Conservation (phyloP, 2,113 vertebrate genomes). For the Gymnogyps californianus region DNA sequence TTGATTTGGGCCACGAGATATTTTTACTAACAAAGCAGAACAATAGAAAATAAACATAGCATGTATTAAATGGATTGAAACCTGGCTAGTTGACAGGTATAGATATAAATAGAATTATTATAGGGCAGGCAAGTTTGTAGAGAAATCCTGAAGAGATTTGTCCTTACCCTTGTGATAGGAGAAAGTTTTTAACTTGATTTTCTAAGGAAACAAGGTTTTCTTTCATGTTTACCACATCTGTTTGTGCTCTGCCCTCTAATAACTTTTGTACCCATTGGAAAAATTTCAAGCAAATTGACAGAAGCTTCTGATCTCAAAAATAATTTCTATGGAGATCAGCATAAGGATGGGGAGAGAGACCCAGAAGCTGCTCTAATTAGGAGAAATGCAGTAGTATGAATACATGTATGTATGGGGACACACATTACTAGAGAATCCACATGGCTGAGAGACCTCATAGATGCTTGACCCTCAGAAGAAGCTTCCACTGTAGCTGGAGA, state of each 20-base stretch:
- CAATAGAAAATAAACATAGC: background rate
- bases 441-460: background rate
- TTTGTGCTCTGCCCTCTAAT: background rate
- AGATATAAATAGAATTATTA: background rate
- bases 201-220: background rate
- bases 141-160: background rate
- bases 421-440: background rate
- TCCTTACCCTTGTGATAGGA: background rate
- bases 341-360: background rate
- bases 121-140: background rate
- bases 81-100: background rate
- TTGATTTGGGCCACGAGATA: background rate
- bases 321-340: background rate
- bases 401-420: background rate
- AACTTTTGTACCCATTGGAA: background rate
- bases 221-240: background rate
- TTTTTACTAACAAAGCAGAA: constrained; percentile 13
- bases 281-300: background rate
- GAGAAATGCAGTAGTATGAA: background rate
- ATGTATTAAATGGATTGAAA: background rate
- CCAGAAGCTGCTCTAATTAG: background rate
- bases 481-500: background rate
- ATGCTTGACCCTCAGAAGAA: background rate
- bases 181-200: background rate
- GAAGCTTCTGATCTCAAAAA: background rate